phyloP scores from a whole-genome alignment of 2,113 vertebrate genomes.

The Haemorhous mexicanus region DNA sequence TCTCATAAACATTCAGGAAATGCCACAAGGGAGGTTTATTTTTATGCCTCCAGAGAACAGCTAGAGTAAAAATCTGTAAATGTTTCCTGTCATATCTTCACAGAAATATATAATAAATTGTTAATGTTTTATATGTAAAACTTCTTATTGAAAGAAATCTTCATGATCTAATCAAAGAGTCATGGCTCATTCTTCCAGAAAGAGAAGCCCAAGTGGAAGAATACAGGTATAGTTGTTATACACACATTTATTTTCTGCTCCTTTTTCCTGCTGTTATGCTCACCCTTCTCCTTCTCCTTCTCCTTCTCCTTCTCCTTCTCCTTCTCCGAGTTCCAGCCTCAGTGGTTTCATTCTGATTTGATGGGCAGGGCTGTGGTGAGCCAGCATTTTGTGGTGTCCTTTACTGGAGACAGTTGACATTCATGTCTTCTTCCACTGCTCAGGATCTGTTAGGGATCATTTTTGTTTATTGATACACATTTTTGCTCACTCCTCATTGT shows the following conservation, averaged over 20 bases:
- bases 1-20: slow-evolving; percentile 32
- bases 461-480: background rate
- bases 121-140: background rate
- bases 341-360: background rate
- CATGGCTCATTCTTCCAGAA: background rate
- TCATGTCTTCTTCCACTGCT: background rate
- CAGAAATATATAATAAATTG: background rate
- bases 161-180: background rate
- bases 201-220: background rate
- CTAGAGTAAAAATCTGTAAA: slow-evolving; percentile 6
- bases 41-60: background rate
- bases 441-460: background rate
- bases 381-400: background rate
- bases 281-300: background rate
- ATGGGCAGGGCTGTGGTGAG: background rate
- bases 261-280: background rate
- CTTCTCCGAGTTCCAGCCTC: background rate
- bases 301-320: background rate
- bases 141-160: background rate
- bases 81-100: background rate
- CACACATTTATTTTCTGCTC: background rate
- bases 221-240: background rate
- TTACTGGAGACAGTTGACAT: background rate
- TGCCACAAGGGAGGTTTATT: background rate
- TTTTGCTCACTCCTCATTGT: background rate